Evolutionary conservation across 2,797 vertebrate genomes (phyloP).

Genomic region (Rhabdophis nuchalis): DNA sequence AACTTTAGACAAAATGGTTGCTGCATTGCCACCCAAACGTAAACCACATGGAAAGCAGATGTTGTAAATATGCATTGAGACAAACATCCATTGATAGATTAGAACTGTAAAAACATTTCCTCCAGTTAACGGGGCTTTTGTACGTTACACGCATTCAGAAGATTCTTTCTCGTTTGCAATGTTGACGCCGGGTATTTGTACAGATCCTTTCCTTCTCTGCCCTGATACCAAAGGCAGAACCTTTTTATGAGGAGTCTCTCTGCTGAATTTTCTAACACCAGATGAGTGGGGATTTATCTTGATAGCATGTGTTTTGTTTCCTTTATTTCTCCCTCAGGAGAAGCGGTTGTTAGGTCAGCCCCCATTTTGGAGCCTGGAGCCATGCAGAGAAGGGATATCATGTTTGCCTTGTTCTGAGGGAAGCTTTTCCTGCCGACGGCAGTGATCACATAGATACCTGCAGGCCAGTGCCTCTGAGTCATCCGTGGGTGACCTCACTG

Average conservation of each 20-base stretch:
- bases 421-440: conserved; percentile 58
- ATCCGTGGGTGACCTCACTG: conserved; percentile 66
- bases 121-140: conserved; percentile 27
- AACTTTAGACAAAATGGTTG: conserved; percentile 45
- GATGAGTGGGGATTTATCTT: conserved; percentile 64
- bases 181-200: conserved; percentile 43
- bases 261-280: conserved; percentile 64
- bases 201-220: conserved; percentile 51
- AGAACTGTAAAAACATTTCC: conserved; percentile 28
- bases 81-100: conserved; percentile 62
- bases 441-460: conserved; percentile 70
- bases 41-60: conserved; percentile 64
- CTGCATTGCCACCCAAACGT: conserved; percentile 57
- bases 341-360: conserved; percentile 65
- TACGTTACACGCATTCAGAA: conserved; percentile 41
- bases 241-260: conserved; percentile 65
- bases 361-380: conserved; percentile 57
- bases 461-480: conserved; percentile 65
- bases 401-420: conserved; percentile 56
- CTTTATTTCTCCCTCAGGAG: conserved; percentile 69
- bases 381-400: conserved; percentile 60
- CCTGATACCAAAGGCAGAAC: conserved; percentile 55
- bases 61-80: conserved; percentile 60
- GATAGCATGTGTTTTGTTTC: conserved; percentile 62
- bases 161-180: conserved; percentile 47